These are phyloP conservation scores for Fratercula arctica DNA, from an alignment of 2,797 vertebrate genomes.

Conservation along the genomic window DNA sequence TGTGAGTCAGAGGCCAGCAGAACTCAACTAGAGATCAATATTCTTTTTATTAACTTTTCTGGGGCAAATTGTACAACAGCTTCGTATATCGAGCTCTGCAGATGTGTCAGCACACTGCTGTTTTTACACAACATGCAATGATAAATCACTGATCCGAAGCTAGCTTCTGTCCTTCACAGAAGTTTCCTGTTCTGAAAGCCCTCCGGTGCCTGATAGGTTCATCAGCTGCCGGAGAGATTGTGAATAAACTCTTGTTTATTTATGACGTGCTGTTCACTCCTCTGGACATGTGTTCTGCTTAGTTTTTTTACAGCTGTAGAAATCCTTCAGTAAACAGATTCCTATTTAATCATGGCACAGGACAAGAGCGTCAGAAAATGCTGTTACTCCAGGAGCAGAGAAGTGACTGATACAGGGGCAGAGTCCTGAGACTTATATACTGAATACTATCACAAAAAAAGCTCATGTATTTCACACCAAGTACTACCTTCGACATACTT, in stretches of 20 bases:
- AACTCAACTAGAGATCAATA: background rate
- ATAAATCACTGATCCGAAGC: constrained; percentile 15
- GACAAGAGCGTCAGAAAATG: background rate
- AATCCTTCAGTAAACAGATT: constrained; percentile 15
- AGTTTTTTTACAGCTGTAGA: constrained; percentile 28
- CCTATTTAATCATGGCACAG: background rate
- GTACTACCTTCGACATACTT: rapidly evolving
- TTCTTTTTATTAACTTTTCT: constrained; percentile 2
- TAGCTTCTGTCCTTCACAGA: constrained; percentile 31
- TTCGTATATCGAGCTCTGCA: background rate
- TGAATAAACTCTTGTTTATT: constrained; percentile 30
- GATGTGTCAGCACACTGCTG: background rate
- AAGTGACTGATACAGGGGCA: background rate
- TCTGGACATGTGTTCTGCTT: constrained; percentile 4
- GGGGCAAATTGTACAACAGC: background rate
- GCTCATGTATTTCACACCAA: background rate
- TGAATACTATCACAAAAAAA: background rate
- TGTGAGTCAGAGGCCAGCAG: background rate
- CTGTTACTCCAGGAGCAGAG: background rate
- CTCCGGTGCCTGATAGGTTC: constrained; percentile 13
- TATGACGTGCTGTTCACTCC: background rate
- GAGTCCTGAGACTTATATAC: background rate
- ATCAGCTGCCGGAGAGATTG: background rate
- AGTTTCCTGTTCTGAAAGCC: background rate
- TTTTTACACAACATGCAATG: background rate